A percentile compares a stretch with the other conserved stretches of the same genome.
phyloP scores from a whole-genome alignment of 2,113 vertebrate genomes.

The cat (Felis catus) region F.catus_Fca126_mat1.0 CM031420.1:29399001-29399500 shows the following conservation, averaged over 20 bases:
- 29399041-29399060: neutral
- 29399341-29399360: neutral
- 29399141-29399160: neutral
- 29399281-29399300: neutral
- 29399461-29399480: neutral
- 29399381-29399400: constrained; percentile 17
- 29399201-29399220: neutral
- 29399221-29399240: neutral
- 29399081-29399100: neutral
- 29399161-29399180: neutral
- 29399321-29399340: neutral
- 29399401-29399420: neutral
- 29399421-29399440: neutral
- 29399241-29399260: neutral
- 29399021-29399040: neutral
- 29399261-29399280: neutral
- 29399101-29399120: neutral
- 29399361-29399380: neutral
- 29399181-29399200: neutral
- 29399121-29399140: neutral
- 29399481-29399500: neutral
- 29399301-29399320: neutral
- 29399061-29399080: neutral
- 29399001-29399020: neutral
- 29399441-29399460: neutral